Evolutionary conservation across 2,113 vertebrate genomes (phyloP).

Genomic region (Anser brachyrhynchus): DNA sequence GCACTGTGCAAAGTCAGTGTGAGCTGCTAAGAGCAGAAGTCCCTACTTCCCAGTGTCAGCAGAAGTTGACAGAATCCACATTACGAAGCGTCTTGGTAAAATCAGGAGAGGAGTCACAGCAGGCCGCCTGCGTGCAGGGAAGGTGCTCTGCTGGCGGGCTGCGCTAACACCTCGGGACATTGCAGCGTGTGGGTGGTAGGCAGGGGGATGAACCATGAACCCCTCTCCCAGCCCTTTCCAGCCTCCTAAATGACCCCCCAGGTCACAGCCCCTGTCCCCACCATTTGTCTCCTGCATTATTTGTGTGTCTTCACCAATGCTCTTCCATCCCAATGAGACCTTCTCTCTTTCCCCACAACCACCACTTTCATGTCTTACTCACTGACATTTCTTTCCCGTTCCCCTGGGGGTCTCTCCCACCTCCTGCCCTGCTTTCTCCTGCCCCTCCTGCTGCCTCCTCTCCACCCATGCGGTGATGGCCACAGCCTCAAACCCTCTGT

Average conservation of each 20-base stretch:
- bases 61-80: background rate
- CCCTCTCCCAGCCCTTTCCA: background rate
- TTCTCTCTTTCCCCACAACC: background rate
- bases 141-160: no score
- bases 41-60: background rate
- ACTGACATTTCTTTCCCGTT: background rate
- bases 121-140: background rate
- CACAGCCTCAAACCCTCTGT: no score
- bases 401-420: no score
- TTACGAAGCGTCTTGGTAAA: background rate
- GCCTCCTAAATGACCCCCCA: background rate
- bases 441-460: background rate
- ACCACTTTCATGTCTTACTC: background rate
- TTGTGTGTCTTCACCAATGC: background rate
- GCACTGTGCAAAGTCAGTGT: background rate
- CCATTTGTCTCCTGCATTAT: background rate
- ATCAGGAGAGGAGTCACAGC: background rate
- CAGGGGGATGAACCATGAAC: rapidly evolving
- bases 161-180: background rate
- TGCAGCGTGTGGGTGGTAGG: background rate
- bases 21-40: background rate
- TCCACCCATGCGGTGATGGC: no score
- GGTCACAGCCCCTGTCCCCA: rapidly evolving
- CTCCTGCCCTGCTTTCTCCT: background rate
- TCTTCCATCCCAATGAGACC: background rate